Evolutionary conservation across 2,797 vertebrate genomes (phyloP), one percentile per base, ranked within the genome.

Genomic region (Siniperca obscura): DNA sequence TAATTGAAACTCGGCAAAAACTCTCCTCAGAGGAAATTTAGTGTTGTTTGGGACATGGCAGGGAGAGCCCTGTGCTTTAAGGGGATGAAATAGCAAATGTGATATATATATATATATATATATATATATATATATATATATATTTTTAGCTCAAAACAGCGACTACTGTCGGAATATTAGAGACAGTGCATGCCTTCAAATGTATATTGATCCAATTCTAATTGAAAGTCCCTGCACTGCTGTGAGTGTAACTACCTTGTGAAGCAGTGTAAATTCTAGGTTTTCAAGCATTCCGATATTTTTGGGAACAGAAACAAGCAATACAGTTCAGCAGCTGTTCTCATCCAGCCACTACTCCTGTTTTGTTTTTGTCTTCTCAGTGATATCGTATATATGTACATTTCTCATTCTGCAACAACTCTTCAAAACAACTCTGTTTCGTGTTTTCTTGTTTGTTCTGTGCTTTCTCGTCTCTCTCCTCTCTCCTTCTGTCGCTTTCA

Each of bases 211-310:
- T 59, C 12, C 34, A n/a, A 27, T 53, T 53, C 60, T 10, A 22
- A 42, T 11, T 30, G 50, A 27, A 50, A 16, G 36, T 17, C 50
- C 25, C 25, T 56, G 13, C 40, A 21, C 25, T 44, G 19, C 17
- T 53, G 7, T 56, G 17, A 52, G 1, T 44, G 21, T 75, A 56
- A 19, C 36, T 16, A 34, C 50, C 3, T 25, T 57, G 42, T 27
- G 5, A 38, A 38, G 6, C 4, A 9, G 9, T 56, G 42, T 57
- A 27, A 38, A 72, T 21, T 46, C 10, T 16, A 30, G 8, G n/a
- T 44, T n/a, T 74, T 55, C 17, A 48, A 30, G 53, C 9, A 38
- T 65, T 68, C 53, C 25, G 16, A 68, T 46, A 48, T 70, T 75
- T 50, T 40, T 10, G 4, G 5, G 14, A 30, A 81, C 27, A 64